Evolutionary conservation across 2,888 invertebrate species (phyloP).

Genomic region (Pyrrhosoma nymphula): DNA sequence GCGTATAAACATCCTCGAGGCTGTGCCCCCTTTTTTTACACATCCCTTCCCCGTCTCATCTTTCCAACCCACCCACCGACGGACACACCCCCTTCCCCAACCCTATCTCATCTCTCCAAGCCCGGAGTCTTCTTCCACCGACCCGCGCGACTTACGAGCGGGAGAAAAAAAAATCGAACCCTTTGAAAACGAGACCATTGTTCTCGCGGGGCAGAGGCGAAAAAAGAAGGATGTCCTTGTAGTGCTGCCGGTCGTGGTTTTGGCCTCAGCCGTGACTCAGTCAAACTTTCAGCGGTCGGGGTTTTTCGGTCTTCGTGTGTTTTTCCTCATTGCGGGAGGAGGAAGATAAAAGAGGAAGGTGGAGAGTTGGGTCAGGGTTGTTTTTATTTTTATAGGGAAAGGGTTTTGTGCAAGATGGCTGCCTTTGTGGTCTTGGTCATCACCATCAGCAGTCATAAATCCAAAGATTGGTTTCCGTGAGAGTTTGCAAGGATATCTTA

Average conservation of each 20-base stretch:
- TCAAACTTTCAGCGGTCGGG: not conserved
- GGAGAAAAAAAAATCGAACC: slow-evolving; percentile 12
- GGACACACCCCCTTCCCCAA: not conserved
- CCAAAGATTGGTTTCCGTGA: no score
- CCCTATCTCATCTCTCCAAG: not conserved
- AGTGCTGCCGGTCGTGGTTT: not conserved
- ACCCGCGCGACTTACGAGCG: slow-evolving; percentile 12
- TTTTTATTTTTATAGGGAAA: not conserved
- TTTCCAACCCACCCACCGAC: not conserved
- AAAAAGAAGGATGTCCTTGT: not conserved
- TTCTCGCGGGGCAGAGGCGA: not conserved
- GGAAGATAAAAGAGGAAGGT: not conserved
- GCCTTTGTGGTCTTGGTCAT: no score
- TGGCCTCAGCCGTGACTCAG: slow-evolving; percentile 12
- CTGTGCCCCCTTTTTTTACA: no score
- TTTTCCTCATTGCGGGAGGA: not conserved
- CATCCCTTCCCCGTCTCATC: no score
- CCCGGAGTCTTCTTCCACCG: slow-evolving; percentile 2
- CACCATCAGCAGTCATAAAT: no score
- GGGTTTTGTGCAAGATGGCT: not conserved
- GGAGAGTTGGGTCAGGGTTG: not conserved
- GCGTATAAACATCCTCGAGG: not conserved
- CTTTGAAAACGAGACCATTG: slow-evolving; percentile 39
- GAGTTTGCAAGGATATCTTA: no score
- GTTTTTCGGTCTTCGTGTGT: not conserved